Percentiles rank a stretch among this genome's conserved stretches.
Evolutionary conservation across 1,140 invertebrate genomes (phyloP).

Genomic region (Drosophila tristis): DNA sequence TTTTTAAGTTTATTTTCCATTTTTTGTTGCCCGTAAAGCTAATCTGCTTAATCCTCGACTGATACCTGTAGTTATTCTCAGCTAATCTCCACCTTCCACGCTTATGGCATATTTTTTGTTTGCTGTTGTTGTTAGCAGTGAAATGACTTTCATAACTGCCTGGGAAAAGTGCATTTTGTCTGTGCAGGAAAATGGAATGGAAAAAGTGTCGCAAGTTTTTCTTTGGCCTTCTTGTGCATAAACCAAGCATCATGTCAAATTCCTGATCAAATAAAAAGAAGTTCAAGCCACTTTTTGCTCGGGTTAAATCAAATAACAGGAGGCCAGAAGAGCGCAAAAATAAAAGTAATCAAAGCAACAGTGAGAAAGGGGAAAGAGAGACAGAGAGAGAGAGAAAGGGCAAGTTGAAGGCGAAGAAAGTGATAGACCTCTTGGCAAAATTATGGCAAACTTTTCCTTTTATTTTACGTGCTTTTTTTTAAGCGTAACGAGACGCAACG

Average conservation of each 20-base stretch:
- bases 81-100: too few relatives aligned
- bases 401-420: conserved; percentile 39
- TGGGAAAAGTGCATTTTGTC: conserved; percentile 41
- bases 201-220: conserved; percentile 43
- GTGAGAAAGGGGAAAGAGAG: conserved; percentile 1
- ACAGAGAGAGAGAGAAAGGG: not conserved
- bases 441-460: conserved; percentile 70
- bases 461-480: conserved; percentile 14
- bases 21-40: too few relatives aligned
- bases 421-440: conserved; percentile 64
- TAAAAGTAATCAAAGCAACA: conserved; percentile 46
- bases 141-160: conserved; percentile 58
- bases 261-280: conserved; percentile 78
- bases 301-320: conserved; percentile 45
- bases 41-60: too few relatives aligned
- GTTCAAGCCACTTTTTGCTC: conserved; percentile 53
- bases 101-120: not conserved
- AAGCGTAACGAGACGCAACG: conserved; percentile 67
- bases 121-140: not conserved
- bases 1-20: too few relatives aligned
- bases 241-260: conserved; percentile 71
- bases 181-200: conserved; percentile 23
- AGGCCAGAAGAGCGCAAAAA: conserved; percentile 37
- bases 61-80: too few relatives aligned
- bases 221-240: conserved; percentile 51